These are phyloP conservation scores for Dryobotodes eremita DNA, from an alignment of 2,888 invertebrate genomes.

Conservation along the genomic window DNA sequence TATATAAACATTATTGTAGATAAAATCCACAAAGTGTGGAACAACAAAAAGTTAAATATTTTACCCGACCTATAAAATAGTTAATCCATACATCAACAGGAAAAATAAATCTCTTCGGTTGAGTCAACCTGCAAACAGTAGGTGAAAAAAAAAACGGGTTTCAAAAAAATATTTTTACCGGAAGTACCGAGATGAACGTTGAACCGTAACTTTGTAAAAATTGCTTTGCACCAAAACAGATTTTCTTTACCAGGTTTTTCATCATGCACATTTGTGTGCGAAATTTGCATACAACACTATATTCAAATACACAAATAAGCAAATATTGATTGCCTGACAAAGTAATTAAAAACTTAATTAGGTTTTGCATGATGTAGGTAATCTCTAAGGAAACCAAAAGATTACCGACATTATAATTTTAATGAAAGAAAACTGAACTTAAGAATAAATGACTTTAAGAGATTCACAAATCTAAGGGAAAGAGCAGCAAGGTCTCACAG, in stretches of 20 bases:
- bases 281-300: not conserved
- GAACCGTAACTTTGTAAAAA: constrained; percentile 49
- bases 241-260: constrained; percentile 40
- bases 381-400: not conserved
- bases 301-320: not conserved
- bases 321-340: not conserved
- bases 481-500: not conserved
- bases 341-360: not conserved
- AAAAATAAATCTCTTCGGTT: constrained; percentile 45
- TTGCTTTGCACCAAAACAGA: constrained; percentile 52
- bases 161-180: constrained; percentile 54
- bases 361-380: not conserved
- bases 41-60: constrained; percentile 1
- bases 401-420: too few species aligned
- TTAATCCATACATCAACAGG: constrained; percentile 38
- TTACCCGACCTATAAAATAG: constrained; percentile 42
- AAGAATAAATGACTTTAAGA: too few species aligned
- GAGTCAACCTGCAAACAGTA: constrained; percentile 48
- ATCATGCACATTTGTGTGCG: not conserved
- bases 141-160: constrained; percentile 44
- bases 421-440: too few species aligned
- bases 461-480: not conserved
- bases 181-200: constrained; percentile 55
- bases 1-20: not conserved
- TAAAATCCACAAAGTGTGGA: too few species aligned